phyloP scores from a whole-genome alignment of 2,888 invertebrate species.

The Apotomis betuletana region DNA sequence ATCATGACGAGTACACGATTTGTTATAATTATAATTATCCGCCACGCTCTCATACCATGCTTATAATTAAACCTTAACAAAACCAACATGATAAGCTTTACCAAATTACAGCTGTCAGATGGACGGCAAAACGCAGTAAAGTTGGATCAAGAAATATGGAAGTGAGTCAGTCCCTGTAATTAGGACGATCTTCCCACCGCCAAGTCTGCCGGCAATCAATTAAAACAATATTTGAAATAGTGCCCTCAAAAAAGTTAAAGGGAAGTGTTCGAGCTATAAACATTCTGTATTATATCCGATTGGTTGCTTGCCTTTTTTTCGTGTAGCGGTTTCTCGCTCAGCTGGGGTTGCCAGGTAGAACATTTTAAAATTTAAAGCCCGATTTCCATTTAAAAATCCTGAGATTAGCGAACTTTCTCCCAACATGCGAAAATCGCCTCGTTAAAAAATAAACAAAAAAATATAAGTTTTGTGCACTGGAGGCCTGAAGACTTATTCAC shows the following conservation, averaged over 20 bases:
- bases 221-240: conserved; percentile 83
- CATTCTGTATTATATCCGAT: conserved; percentile 70
- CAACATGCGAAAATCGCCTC: too few species aligned
- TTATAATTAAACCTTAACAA: conserved; percentile 45
- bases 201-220: conserved; percentile 81
- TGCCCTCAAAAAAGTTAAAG: conserved; percentile 76
- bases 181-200: conserved; percentile 63
- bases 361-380: too few species aligned
- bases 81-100: conserved; percentile 65
- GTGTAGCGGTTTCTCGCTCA: conserved; percentile 55
- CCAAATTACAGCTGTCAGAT: conserved; percentile 68
- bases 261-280: conserved; percentile 76
- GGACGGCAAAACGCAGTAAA: conserved; percentile 54
- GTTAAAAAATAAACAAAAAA: too few species aligned
- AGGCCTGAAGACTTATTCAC: too few species aligned
- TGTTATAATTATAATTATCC: neutral
- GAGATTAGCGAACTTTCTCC: too few species aligned
- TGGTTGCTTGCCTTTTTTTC: conserved; percentile 50
- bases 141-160: conserved; percentile 62
- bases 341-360: too few species aligned
- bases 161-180: conserved; percentile 70
- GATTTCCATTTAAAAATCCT: too few species aligned
- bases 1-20: neutral
- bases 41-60: conserved; percentile 29
- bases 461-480: too few species aligned